These are phyloP conservation scores for Erythrocercus mccallii DNA, from an alignment of 2,113 vertebrate species.

Conservation along the genomic window DNA sequence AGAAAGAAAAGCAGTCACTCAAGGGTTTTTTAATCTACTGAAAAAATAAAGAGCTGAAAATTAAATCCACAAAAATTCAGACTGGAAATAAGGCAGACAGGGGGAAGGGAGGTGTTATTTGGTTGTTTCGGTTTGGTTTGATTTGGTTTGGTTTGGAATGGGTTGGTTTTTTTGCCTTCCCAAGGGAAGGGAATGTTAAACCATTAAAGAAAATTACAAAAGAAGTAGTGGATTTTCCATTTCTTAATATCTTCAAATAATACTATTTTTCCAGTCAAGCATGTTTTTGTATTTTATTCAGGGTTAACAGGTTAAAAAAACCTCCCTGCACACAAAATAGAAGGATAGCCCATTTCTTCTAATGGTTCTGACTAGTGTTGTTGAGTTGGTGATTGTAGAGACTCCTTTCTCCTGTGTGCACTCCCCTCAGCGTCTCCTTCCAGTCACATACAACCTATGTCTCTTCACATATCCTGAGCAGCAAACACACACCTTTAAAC, in stretches of 20 bases:
- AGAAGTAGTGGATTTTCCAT: neutral
- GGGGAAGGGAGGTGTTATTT: neutral
- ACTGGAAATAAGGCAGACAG: neutral
- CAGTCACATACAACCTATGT: neutral
- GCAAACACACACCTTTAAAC: neutral
- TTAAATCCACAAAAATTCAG: neutral
- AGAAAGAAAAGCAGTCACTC: neutral
- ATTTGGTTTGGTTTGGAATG: neutral
- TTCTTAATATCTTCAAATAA: neutral
- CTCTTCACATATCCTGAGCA: neutral
- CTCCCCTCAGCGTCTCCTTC: neutral
- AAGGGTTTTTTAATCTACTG: neutral
- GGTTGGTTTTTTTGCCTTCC: neutral
- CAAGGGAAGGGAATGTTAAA: neutral
- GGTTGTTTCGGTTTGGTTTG: neutral
- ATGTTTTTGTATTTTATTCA: neutral
- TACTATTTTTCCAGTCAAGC: neutral
- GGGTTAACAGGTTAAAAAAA: neutral
- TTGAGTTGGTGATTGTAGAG: neutral
- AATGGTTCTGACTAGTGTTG: neutral
- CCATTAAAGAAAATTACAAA: neutral
- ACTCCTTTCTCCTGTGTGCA: neutral
- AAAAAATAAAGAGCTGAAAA: slow-evolving; percentile 3
- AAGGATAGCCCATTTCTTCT: neutral
- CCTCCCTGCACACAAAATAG: neutral